A percentile compares a stretch with the other conserved stretches of the same genome.
These are phyloP conservation scores for Panthera tigris DNA, from an alignment of 2,113 vertebrate genomes.

Conservation along the genomic window DNA sequence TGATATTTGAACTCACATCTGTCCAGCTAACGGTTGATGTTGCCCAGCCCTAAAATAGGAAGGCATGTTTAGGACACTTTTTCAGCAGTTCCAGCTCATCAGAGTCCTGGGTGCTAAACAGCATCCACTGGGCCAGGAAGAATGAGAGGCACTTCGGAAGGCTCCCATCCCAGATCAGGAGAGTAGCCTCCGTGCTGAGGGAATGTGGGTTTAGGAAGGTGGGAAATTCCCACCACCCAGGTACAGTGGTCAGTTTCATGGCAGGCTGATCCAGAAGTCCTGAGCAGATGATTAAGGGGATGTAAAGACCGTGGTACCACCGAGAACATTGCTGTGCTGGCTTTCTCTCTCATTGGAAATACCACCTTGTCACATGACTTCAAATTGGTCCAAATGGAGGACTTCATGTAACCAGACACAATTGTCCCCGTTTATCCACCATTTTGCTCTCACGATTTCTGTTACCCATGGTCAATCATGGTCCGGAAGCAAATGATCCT, in stretches of 20 bases:
- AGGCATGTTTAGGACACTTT: not conserved
- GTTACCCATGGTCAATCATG: not conserved
- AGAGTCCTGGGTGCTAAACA: not conserved
- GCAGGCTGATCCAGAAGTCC: not conserved
- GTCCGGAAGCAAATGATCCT: not conserved
- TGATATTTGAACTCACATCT: not conserved
- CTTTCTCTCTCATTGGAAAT: slow-evolving; percentile 59
- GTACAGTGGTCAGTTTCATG: not conserved
- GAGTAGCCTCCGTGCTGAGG: not conserved
- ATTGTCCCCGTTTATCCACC: not conserved
- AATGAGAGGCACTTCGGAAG: not conserved
- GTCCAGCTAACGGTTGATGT: not conserved
- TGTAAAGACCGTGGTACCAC: not conserved
- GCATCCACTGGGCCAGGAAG: not conserved
- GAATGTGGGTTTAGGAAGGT: not conserved
- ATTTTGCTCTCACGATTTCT: not conserved
- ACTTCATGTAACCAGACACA: not conserved
- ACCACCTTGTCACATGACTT: slow-evolving; percentile 56
- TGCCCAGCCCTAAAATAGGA: slow-evolving; percentile 38
- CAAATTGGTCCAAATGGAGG: not conserved
- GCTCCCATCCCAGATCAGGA: not conserved
- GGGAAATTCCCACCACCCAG: not conserved
- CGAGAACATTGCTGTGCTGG: slow-evolving; percentile 11
- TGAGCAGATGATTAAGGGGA: slow-evolving; percentile 52
- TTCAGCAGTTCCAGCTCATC: not conserved